These are phyloP conservation scores for Stichodactyla mertensii DNA, from an alignment of 64 coral and sea anemone species.

Conservation along the genomic window DNA sequence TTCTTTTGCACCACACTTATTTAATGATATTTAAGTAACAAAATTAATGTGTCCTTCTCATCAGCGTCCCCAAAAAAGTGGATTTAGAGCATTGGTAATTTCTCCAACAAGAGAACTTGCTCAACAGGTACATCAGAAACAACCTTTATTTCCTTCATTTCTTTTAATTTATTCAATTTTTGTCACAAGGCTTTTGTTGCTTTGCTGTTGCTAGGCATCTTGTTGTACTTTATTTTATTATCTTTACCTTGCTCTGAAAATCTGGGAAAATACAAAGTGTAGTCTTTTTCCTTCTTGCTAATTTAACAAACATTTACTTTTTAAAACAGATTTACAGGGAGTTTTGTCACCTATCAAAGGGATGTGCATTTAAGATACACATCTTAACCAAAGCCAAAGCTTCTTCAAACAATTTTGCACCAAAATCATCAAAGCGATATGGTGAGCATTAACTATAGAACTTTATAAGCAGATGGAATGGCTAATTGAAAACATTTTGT, in stretches of 20 bases:
- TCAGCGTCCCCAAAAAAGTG: conserved; percentile 63
- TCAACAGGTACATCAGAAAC: conserved; percentile 60
- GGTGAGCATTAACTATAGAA: conserved; percentile 34
- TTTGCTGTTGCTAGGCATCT: no score
- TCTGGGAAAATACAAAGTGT: no score
- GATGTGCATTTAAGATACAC: conserved; percentile 79
- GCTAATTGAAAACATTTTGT: no score
- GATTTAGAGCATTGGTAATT: conserved; percentile 91
- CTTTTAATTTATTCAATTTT: not conserved
- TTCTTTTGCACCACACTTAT: not conserved
- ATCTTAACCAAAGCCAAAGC: conserved; percentile 93
- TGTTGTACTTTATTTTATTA: not conserved
- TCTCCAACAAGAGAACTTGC: conserved; percentile 96
- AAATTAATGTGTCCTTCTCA: not conserved
- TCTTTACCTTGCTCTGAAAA: not conserved
- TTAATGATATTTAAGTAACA: no score
- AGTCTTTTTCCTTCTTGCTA: no score
- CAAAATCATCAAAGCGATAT: conserved; percentile 78
- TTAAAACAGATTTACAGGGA: conserved; percentile 75
- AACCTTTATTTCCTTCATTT: not conserved
- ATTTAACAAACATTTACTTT: not conserved
- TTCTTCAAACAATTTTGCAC: conserved; percentile 78
- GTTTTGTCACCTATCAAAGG: conserved; percentile 89
- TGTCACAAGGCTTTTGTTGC: no score
- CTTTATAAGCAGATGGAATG: no score